Conservation (phyloP, 2,888 invertebrate genomes). For the Tipula unca region DNA sequence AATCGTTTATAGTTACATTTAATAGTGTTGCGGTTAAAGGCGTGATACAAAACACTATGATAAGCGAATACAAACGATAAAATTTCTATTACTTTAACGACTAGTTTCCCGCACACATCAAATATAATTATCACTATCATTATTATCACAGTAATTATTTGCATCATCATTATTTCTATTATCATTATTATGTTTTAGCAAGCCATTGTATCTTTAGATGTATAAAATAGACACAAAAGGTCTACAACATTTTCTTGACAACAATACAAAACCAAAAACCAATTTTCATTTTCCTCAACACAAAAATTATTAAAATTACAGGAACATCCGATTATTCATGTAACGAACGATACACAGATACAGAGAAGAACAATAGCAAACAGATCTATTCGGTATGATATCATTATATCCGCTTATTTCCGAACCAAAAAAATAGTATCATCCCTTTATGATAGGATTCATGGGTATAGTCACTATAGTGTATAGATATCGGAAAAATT, state of each 20-base stretch:
- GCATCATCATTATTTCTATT: neutral
- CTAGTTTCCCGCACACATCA: neutral
- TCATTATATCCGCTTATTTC: neutral
- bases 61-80: too few relatives aligned
- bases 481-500: neutral
- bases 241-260: neutral
- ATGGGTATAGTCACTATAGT: too few relatives aligned
- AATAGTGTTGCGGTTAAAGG: too few relatives aligned
- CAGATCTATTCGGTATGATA: neutral
- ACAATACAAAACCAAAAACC: neutral
- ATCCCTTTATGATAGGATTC: neutral
- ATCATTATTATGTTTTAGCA: neutral
- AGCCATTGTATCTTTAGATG: too few relatives aligned
- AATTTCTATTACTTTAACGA: too few relatives aligned
- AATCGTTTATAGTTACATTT: too few relatives aligned
- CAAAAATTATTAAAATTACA: neutral
- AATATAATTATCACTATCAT: neutral
- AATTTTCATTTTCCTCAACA: neutral
- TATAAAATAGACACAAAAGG: neutral
- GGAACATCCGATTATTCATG: neutral
- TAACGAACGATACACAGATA: neutral
- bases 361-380: neutral
- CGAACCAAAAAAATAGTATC: too few relatives aligned
- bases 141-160: neutral
- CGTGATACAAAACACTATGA: too few relatives aligned